Base-by-base conservation (phyloP, 2,797 vertebrate species). In the Scyliorhinus canicula region DNA sequence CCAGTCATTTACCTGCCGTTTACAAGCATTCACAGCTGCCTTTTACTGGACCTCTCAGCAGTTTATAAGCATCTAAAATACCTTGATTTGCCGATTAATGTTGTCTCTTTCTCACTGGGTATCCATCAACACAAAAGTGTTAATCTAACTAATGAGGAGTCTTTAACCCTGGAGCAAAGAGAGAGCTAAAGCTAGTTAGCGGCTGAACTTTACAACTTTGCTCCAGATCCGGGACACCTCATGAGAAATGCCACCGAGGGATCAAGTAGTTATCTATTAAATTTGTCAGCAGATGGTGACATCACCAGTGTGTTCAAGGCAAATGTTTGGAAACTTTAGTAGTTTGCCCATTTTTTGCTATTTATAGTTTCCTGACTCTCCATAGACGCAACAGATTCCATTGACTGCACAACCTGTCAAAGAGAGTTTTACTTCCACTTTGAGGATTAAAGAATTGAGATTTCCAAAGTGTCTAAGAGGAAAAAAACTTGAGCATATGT, bases 401-500 rank as follows among this genome's bases (percentile, higher is more conserved):
- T 69, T 93, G 44, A 67, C 65, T 52, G 65, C 93, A 94, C 47
- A 94, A 94, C 26, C 69, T 74, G 93, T 74, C 67, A 94, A 60
- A 35, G 44, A 52, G 67, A 35, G 8, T 52, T 55, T 94, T 74
- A 74, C 44, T 74, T 94, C 31, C 12, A 71, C 21, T 31, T 71
- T 74, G 47, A 55, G 47, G 50, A 74, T 74, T 74, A 74, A 74
- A 94, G 93, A 94, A 74, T 50, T 52, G 44, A 74, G 16, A 4
- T 52, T 74, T 69, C 47, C 67, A 74, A 55, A 71, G 93, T 35
- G 93, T n/a, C 44, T 35, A 35, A 3, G 67, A 69, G 65, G 71
- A 31, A 47, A 69, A 69, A 14, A 40, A 4, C 65, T 21, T 12
- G 47, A 94, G 93, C 93, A 94, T 69, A 94, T 94, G 93, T 94